Base-by-base conservation (phyloP, 2,797 vertebrate species). In the Crocidura indochinensis region DNA sequence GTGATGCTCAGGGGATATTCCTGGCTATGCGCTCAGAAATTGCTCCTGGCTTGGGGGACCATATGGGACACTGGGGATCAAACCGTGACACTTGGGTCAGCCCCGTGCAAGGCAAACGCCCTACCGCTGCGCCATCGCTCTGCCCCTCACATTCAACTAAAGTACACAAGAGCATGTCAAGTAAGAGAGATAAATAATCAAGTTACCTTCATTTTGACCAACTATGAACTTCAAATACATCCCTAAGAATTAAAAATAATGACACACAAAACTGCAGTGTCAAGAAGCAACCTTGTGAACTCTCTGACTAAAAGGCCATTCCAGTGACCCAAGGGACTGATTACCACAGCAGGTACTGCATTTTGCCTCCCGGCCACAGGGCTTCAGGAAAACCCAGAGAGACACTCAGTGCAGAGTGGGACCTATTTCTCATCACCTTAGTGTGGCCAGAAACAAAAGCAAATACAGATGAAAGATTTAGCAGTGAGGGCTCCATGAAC, bases 321-420 rank as follows among this genome's bases (percentile, higher is more conserved):
- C 4, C 51, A 14, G 17, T 53, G 12, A 17, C 51, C 51, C 51
- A 15, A 14, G 27, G 44, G 15, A 27, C 81, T 47, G 15, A 27
- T 81, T 38, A 38, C 31, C 29, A 77, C 38, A 77, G 46, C 29
- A 88, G 17, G 46, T 65, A 88, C 38, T 38, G 38, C 64, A n/a
- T 29, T 11, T 46, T 20, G 2, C 9, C 44, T 38, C 46, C 29
- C 81, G 44, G 22, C 22, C 62, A 76, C 64, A 47, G 56, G 72
- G 29, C 31, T 71, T 64, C 67, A 84, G 68, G 60, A 67, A 87
- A 78, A 80, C n/a, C 31, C 67, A 38, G 38, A 38, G 38, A 80
- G 49, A 74, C 15, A 10, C 71, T 46, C 47, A 85, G 26, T 67
- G 47, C 38, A 38, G 38, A 38, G 38, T 5, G 22, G 26, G 65